A percentile compares a stretch with the other conserved stretches of the same genome.
Conservation (phyloP, 1,140 invertebrate genomes). For the Asobara japonica region DNA sequence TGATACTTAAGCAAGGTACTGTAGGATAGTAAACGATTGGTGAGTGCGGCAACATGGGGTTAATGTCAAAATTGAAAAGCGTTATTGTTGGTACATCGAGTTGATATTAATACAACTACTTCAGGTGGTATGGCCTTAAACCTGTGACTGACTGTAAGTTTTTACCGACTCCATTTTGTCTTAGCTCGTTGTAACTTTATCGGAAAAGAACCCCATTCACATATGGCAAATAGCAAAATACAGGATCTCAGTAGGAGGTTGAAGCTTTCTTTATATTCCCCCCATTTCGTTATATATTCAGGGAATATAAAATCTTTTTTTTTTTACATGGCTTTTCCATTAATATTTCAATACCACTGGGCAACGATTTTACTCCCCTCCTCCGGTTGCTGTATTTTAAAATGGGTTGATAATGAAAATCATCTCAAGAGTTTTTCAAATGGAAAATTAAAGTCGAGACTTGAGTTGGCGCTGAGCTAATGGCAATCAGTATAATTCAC, state of each 20-base stretch:
- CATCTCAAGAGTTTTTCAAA: constrained; percentile 72
- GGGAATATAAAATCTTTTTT: background rate
- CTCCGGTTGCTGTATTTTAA: constrained; percentile 91
- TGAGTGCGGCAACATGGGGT: background rate
- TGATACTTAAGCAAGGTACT: constrained; percentile 70
- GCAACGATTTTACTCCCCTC: constrained; percentile 69
- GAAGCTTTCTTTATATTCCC: constrained; percentile 63
- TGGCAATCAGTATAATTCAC: constrained; percentile 80
- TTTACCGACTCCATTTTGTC: constrained; percentile 62
- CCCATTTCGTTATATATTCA: background rate
- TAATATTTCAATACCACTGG: constrained; percentile 38
- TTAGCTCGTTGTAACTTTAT: constrained; percentile 71
- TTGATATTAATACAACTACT: constrained; percentile 81
- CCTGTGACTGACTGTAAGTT: constrained; percentile 69
- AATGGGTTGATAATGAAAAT: constrained; percentile 85
- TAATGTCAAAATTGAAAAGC: constrained; percentile 50
- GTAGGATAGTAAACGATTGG: background rate
- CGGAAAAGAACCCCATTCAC: constrained; percentile 77
- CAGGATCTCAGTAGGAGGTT: constrained; percentile 81
- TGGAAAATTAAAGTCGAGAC: background rate
- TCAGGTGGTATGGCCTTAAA: constrained; percentile 81
- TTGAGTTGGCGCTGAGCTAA: background rate
- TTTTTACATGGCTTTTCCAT: background rate
- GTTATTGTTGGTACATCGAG: constrained; percentile 82
- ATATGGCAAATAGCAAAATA: constrained; percentile 78